A percentile compares a stretch with the other conserved stretches of the same genome.
Evolutionary conservation across 2,797 vertebrate genomes (phyloP).

Genomic region (Limnodromus scolopaceus): DNA sequence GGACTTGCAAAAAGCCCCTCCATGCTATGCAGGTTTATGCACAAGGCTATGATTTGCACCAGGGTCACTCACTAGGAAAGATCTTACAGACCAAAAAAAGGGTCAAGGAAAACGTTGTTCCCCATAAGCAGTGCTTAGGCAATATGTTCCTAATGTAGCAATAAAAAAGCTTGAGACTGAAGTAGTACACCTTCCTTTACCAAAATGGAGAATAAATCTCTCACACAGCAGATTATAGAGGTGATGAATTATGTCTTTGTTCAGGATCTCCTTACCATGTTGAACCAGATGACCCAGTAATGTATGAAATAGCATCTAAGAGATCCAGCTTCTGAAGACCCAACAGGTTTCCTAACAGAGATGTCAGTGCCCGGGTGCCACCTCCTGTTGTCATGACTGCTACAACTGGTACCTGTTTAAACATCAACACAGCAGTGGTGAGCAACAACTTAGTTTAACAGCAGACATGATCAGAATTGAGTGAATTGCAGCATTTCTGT

Average conservation of each 20-base stretch:
- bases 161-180: background rate
- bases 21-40: background rate
- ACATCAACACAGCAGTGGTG: background rate
- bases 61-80: background rate
- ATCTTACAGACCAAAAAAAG: background rate
- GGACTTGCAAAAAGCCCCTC: background rate
- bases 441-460: background rate
- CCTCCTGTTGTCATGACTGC: slow-evolving; percentile 87
- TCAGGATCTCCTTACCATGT: slow-evolving; percentile 81
- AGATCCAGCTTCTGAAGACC: slow-evolving; percentile 83
- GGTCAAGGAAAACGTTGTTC: background rate
- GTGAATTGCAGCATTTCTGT: background rate
- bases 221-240: background rate
- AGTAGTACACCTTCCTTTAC: background rate
- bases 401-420: slow-evolving; percentile 81
- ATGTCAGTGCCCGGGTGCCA: slow-evolving; percentile 84
- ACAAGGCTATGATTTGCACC: background rate
- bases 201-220: background rate
- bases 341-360: slow-evolving; percentile 80
- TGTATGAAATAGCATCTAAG: slow-evolving; percentile 83
- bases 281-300: slow-evolving; percentile 86
- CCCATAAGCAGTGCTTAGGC: background rate
- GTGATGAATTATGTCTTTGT: background rate
- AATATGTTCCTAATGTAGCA: background rate
- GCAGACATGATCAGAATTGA: background rate